Percentiles rank a stretch among this genome's conserved stretches.
Conservation (phyloP, 2,113 vertebrate species). For the Centropus bengalensis region DNA sequence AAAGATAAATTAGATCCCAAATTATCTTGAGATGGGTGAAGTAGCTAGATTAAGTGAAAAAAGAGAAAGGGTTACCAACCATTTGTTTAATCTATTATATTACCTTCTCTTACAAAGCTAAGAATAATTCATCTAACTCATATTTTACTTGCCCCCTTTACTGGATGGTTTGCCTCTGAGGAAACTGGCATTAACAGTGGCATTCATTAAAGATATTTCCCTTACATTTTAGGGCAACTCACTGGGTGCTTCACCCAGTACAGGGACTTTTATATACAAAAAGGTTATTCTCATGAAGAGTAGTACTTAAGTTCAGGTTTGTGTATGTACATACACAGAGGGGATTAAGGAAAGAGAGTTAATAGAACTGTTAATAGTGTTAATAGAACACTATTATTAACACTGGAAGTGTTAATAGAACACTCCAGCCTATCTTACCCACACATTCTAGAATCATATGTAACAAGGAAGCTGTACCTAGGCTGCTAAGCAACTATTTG, state of each 20-base stretch:
- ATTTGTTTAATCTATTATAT: neutral
- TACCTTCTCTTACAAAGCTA: neutral
- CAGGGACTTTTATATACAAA: neutral
- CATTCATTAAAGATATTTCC: neutral
- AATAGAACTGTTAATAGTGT: too few species aligned
- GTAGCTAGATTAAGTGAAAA: neutral
- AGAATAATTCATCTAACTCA: neutral
- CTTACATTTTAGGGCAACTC: neutral
- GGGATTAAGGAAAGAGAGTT: neutral
- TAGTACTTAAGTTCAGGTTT: neutral
- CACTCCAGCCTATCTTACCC: neutral
- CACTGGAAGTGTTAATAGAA: too few species aligned
- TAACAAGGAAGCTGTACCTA: neutral
- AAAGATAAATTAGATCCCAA: neutral
- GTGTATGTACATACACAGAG: neutral
- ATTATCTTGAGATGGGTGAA: neutral
- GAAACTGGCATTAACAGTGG: neutral
- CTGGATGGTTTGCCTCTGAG: neutral
- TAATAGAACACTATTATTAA: too few species aligned
- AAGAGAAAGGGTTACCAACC: neutral
- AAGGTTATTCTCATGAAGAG: neutral
- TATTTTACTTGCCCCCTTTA: neutral
- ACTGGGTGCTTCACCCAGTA: neutral
- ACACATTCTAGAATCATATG: neutral
- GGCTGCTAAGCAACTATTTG: neutral